Conservation (phyloP, 2,888 invertebrate genomes). For the Eulithis testata region DNA sequence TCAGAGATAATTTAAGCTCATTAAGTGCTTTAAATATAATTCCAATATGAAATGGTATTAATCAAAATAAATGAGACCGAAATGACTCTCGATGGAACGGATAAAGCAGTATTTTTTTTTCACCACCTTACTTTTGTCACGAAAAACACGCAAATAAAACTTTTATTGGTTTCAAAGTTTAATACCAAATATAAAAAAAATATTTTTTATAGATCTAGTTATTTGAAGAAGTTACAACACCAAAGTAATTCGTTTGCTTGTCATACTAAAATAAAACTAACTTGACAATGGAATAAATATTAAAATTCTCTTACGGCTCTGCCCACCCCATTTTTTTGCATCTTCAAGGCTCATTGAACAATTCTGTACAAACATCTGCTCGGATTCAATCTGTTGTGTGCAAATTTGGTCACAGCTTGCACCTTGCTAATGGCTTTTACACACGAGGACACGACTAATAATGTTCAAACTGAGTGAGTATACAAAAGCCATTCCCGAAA, state of each 20-base stretch:
- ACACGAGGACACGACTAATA: too few relatives aligned
- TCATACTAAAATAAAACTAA: neutral
- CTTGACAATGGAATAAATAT: slow-evolving; percentile 12
- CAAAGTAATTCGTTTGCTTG: too few relatives aligned
- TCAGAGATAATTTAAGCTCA: slow-evolving; percentile 12
- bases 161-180: too few relatives aligned
- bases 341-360: slow-evolving; percentile 28
- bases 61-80: slow-evolving; percentile 2
- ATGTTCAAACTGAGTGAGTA: too few relatives aligned
- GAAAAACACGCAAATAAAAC: too few relatives aligned
- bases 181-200: too few relatives aligned
- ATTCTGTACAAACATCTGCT: slow-evolving; percentile 25
- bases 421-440: slow-evolving; percentile 10
- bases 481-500: too few relatives aligned
- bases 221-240: too few relatives aligned
- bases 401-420: slow-evolving; percentile 22
- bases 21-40: slow-evolving; percentile 4
- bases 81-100: neutral
- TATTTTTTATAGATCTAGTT: too few relatives aligned
- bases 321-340: slow-evolving; percentile 22
- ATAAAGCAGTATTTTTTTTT: neutral
- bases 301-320: slow-evolving; percentile 16
- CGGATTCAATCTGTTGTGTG: slow-evolving; percentile 27
- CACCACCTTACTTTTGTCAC: neutral
- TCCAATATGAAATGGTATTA: slow-evolving; percentile 12